Base-by-base conservation (phyloP, 2,888 invertebrate genomes). In the Opisthograptis luteolata region DNA sequence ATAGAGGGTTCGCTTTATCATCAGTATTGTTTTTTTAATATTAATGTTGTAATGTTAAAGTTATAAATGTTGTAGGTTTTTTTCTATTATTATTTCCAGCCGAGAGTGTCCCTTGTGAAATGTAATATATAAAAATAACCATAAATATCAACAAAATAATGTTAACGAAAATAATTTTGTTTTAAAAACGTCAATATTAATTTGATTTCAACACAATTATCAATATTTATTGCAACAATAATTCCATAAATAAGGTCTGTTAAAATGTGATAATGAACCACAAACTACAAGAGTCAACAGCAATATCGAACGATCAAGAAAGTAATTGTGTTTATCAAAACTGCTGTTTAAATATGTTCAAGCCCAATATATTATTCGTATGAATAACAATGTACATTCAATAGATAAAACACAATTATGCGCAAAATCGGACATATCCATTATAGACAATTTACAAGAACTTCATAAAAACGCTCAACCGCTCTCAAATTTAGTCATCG, bases 1-100 rank as follows among this genome's bases (percentile, higher is more conserved):
- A 82, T 79, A 81, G 74, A 76, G 75, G 75, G 71, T 68, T 63
- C 68, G 62, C 62, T 68, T 25, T 61, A 58, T 61, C 54, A 66
- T 70, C 76, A 59, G 57, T 55, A 49, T 58, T 58, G 40, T 56
- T 56, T 42, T n/a, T 48, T 43, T 22, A 7, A 25, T 39, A 48
- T 47, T 48, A 42, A 12, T 43, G 40, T 17, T 37, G 25, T 45
- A 28, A 13, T 20, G 1, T 39, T 20, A 7, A 10, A 20, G n/a
- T n/a, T n/a, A n/a, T n/a, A n/a, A n/a, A n/a, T n/a, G n/a, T n/a
- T n/a, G n/a, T n/a, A n/a, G n/a, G n/a, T n/a, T n/a, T n/a, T n/a
- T n/a, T n/a, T n/a, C n/a, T n/a, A n/a, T n/a, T n/a, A n/a, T n/a
- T n/a, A n/a, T n/a, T n/a, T n/a, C n/a, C n/a, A n/a, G n/a, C n/a